Evolutionary conservation across 2,797 vertebrate species (phyloP).

Genomic region (Schizothorax lantsangensis): DNA sequence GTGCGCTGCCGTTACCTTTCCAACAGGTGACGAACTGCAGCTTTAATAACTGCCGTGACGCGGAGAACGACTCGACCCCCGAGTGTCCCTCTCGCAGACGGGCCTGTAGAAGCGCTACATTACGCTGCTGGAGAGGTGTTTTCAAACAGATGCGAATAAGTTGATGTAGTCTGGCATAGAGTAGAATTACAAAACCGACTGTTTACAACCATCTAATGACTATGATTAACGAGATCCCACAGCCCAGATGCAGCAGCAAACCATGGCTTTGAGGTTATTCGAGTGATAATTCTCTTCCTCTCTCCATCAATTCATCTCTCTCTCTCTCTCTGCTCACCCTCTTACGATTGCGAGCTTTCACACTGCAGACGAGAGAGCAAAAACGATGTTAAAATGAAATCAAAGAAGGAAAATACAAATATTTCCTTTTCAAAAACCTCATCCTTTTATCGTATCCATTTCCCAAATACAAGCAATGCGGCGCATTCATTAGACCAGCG

Average conservation of each 20-base stretch:
- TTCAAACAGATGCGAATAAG: slow-evolving; percentile 36
- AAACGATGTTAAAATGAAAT: neutral
- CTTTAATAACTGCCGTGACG: slow-evolving; percentile 30
- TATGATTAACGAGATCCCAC: slow-evolving; percentile 21
- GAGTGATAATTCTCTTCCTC: slow-evolving; percentile 12
- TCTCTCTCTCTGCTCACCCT: neutral
- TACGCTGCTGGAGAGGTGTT: slow-evolving; percentile 15
- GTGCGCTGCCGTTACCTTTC: slow-evolving; percentile 29
- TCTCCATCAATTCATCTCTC: neutral
- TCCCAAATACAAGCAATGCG: neutral
- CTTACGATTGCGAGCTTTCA: neutral
- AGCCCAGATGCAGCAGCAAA: slow-evolving; percentile 38
- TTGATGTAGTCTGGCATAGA: slow-evolving; percentile 12
- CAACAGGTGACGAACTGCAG: slow-evolving; percentile 56
- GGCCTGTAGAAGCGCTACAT: slow-evolving; percentile 7
- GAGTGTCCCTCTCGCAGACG: slow-evolving; percentile 29
- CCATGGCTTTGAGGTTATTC: slow-evolving; percentile 26
- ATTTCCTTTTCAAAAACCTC: neutral
- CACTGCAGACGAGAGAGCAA: slow-evolving; percentile 7
- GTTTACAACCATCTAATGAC: slow-evolving; percentile 22
- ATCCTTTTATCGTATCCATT: neutral
- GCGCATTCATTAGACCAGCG: slow-evolving; percentile 23
- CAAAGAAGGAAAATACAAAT: neutral
- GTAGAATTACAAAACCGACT: slow-evolving; percentile 1
- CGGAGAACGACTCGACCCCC: slow-evolving; percentile 40